Evolutionary conservation across 2,888 invertebrate species (phyloP).

Genomic region (Clusia tigrina): DNA sequence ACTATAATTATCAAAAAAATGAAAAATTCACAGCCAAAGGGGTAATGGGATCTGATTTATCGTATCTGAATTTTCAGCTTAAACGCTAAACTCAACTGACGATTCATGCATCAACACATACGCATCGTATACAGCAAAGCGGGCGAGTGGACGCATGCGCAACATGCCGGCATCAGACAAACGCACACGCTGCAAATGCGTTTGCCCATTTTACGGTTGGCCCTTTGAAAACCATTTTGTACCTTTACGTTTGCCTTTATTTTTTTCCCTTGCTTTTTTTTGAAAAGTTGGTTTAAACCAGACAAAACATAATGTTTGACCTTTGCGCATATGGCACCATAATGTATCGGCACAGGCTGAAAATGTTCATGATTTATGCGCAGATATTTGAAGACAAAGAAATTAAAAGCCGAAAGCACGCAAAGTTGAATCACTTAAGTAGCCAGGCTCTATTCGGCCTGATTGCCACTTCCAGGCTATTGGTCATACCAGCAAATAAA

Average conservation of each 20-base stretch:
- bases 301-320: slow-evolving; percentile 6
- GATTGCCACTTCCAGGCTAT: no score
- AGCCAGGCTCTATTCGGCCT: no score
- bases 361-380: not conserved
- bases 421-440: no score
- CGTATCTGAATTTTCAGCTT: slow-evolving; percentile 39
- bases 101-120: slow-evolving; percentile 4
- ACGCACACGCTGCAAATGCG: not conserved
- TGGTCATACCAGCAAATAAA: no score
- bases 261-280: not conserved
- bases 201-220: not conserved
- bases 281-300: not conserved
- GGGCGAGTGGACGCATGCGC: not conserved
- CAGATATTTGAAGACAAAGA: no score
- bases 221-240: not conserved
- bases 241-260: not conserved
- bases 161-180: not conserved
- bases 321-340: slow-evolving; percentile 3
- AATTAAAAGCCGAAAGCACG: no score
- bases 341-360: not conserved
- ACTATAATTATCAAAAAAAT: slow-evolving; percentile 56
- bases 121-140: not conserved
- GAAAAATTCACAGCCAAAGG: slow-evolving; percentile 53
- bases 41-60: slow-evolving; percentile 55
- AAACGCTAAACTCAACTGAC: slow-evolving; percentile 3